These are phyloP conservation scores for Hoplostethus atlanticus DNA, from an alignment of 2,797 vertebrate genomes.

Conservation along the genomic window DNA sequence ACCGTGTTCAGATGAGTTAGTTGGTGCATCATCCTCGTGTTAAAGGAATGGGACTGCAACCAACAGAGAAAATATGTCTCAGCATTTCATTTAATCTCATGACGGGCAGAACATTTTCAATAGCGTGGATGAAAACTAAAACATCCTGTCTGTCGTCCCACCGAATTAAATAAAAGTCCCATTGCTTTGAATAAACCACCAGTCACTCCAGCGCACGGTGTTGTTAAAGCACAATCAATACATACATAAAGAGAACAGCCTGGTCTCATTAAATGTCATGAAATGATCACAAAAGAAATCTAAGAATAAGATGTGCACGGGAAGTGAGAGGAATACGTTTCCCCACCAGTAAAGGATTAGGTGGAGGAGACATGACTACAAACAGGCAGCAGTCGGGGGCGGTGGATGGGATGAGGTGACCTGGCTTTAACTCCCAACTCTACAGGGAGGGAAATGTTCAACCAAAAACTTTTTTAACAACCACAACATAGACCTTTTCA, in stretches of 20 bases:
- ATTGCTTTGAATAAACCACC: background rate
- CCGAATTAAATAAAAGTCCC: background rate
- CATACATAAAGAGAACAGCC: constrained; percentile 3
- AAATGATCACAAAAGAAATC: too few relatives aligned
- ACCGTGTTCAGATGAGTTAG: background rate
- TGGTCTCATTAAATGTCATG: constrained; percentile 10
- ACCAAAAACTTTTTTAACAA: too few relatives aligned
- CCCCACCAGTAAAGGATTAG: too few relatives aligned
- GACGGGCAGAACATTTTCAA: background rate
- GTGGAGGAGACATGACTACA: too few relatives aligned
- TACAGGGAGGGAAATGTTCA: too few relatives aligned
- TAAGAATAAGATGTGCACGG: too few relatives aligned
- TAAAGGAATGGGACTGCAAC: background rate
- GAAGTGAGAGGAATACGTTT: too few relatives aligned
- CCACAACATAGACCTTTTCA: too few relatives aligned
- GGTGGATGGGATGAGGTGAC: too few relatives aligned
- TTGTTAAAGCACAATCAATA: constrained; percentile 1
- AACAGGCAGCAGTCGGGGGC: too few relatives aligned
- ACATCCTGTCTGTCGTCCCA: background rate
- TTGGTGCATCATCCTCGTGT: constrained; percentile 1
- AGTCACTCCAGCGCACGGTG: background rate
- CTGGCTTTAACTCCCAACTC: too few relatives aligned
- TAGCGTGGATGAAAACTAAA: constrained; percentile 18
- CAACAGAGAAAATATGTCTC: background rate
- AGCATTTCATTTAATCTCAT: background rate